phyloP scores from a whole-genome alignment of 2,113 vertebrate genomes.

The Microcebus lehilahytsara region DNA sequence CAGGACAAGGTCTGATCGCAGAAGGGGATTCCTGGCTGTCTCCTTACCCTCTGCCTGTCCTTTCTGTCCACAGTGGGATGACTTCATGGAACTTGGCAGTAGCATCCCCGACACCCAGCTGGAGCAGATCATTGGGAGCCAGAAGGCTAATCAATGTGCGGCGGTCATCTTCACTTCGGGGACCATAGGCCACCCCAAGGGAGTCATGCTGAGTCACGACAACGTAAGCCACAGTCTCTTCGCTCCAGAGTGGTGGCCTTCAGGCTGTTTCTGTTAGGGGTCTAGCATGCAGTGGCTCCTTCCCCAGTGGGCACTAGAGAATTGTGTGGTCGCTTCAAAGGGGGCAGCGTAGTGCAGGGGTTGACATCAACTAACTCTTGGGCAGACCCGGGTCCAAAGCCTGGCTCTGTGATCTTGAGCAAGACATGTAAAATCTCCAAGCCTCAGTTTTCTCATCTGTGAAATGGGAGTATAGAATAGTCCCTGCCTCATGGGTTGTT shows the following conservation, averaged over 20 bases:
- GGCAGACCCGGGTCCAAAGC: neutral
- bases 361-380: neutral
- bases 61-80: slow-evolving; percentile 86
- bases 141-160: slow-evolving; percentile 95
- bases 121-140: slow-evolving; percentile 82
- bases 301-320: neutral
- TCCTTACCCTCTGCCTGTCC: neutral
- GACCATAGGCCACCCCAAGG: slow-evolving; percentile 92
- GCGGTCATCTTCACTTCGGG: slow-evolving; percentile 95
- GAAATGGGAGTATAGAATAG: neutral
- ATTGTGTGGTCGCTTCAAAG: neutral
- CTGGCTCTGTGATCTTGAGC: neutral
- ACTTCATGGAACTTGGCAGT: slow-evolving; percentile 91
- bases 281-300: neutral
- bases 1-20: neutral
- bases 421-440: rapidly evolving
- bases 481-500: neutral
- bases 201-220: slow-evolving; percentile 97
- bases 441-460: neutral
- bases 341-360: neutral
- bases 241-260: neutral
- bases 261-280: neutral
- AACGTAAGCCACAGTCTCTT: slow-evolving; percentile 85
- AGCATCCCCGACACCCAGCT: slow-evolving; percentile 84
- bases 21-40: neutral